Conservation (phyloP, 2,888 invertebrate genomes). For the Theristus sp. region DNA sequence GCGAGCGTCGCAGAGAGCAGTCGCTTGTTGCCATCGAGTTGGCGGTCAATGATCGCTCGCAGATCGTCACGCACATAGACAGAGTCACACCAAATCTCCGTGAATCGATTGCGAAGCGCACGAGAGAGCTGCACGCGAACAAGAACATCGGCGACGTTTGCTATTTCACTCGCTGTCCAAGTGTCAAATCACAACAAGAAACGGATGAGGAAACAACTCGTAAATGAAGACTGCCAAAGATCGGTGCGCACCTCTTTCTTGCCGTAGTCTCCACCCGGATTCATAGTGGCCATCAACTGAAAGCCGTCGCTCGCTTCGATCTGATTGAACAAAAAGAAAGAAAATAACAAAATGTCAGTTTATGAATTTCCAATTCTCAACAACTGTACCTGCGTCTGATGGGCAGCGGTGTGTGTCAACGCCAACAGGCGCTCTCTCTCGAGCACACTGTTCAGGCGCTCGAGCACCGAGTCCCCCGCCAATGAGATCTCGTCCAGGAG, state of each 20-base stretch:
- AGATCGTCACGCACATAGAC: constrained; percentile 41
- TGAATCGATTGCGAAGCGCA: constrained; percentile 84
- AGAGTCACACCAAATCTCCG: constrained; percentile 86
- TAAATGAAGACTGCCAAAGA: no score
- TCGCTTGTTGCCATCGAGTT: background rate
- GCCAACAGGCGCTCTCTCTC: constrained; percentile 75
- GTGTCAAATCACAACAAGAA: no score
- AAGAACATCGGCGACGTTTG: no score
- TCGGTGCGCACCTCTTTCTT: constrained; percentile 61
- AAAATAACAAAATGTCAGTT: no score
- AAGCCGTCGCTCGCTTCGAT: constrained; percentile 48
- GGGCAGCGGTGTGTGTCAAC: no score
- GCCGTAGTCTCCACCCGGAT: constrained; percentile 96
- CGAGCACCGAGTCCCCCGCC: constrained; percentile 62
- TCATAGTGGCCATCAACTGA: constrained; percentile 91
- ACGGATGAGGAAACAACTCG: no score
- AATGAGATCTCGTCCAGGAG: constrained; percentile 95
- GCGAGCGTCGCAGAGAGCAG: background rate
- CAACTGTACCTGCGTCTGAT: no score
- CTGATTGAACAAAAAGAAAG: no score
- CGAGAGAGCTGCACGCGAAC: constrained; percentile 60
- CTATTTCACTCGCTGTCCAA: no score
- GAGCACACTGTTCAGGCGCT: constrained; percentile 81
- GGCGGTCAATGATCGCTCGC: background rate
- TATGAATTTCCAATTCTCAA: constrained; percentile 13